Percentiles rank a stretch among this genome's conserved stretches.
Evolutionary conservation across 2,797 vertebrate genomes (phyloP).

Genomic region (Sebastiscus albofasciatus): DNA sequence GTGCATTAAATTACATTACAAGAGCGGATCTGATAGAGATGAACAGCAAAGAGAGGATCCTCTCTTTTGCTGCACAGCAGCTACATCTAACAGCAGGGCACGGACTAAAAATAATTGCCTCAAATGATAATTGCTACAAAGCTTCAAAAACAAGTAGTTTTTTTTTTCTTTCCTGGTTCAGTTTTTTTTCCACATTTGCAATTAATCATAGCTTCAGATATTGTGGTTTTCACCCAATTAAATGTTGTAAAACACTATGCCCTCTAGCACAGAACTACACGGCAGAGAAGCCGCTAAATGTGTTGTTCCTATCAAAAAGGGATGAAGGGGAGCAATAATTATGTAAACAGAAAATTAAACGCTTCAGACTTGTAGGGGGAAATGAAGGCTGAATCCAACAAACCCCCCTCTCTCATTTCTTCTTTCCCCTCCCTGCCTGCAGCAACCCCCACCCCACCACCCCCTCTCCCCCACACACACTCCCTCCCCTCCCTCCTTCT

Average conservation of each 20-base stretch:
- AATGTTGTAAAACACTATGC: conserved; percentile 62
- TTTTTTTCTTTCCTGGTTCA: not conserved
- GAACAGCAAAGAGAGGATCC: conserved; percentile 19
- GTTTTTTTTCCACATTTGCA: conserved; percentile 49
- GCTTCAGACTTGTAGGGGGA: conserved; percentile 60
- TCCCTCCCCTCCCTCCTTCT: not conserved
- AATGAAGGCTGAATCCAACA: conserved; percentile 43
- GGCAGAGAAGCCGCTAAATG: conserved; percentile 48
- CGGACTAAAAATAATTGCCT: conserved; percentile 66
- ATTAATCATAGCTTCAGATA: conserved; percentile 71
- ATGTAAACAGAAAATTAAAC: conserved; percentile 75
- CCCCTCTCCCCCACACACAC: not conserved
- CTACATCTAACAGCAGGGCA: conserved; percentile 40
- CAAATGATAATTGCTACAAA: conserved; percentile 74
- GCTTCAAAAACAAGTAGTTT: conserved; percentile 58
- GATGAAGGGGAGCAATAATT: conserved; percentile 68
- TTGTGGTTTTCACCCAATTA: conserved; percentile 67
- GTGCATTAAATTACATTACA: conserved; percentile 30
- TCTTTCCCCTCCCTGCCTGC: conserved; percentile 20
- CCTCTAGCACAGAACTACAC: conserved; percentile 51
- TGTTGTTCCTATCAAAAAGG: conserved; percentile 59
- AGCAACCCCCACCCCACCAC: not conserved
- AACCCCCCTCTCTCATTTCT: not conserved
- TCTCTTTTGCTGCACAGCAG: conserved; percentile 28
- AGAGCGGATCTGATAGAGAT: conserved; percentile 35